Base-by-base conservation (phyloP, 2,113 vertebrate genomes). In the Cyprinodon tularosa region DNA sequence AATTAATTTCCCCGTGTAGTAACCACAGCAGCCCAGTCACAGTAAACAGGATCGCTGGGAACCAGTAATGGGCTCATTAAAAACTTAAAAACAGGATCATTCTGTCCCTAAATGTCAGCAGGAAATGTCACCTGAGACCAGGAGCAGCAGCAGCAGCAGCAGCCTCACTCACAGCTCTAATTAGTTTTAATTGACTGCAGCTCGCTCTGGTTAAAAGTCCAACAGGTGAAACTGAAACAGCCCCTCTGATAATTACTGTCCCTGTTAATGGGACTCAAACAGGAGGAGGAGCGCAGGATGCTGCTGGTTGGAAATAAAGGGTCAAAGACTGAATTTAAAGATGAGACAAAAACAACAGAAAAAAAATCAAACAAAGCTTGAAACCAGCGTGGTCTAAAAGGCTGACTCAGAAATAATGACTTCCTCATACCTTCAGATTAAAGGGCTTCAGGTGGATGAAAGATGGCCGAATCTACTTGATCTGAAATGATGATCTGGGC, bases 181-280 rank as follows among this genome's bases (percentile, higher is more conserved):
- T 86, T 75, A 78, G 71, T 72, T 62, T 60, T 71, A 89, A 84
- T 73, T 71, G 68, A 80, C 73, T 71, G 71, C 64, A 50, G 65
- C 64, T 78, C 44, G 3, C 37, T 75, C 70, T 66, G 63, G 22
- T 47, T 69, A 36, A 71, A 39, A 50, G 76, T 83, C 61, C 74
- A 42, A 71, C 65, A 67, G 68, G 37, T 73, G 65, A 65, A 77
- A 65, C 12, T 22, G 64, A 72, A 75, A 36, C 77, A 64, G 13
- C 0, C 22, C 3, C 15, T 7, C 48, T 20, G 62, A 76, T 63
- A 62, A 57, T 44, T 0, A 1, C 68, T 38, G 12, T 65, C 69
- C 63, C 14, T 65, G 50, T 63, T 59, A 45, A 65, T 37, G 48
- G 60, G 39, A 12, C 20, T 38, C 13, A 53, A 63, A 42, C 3